These are phyloP conservation scores for Rhinoptilus africanus DNA, from an alignment of 2,113 vertebrate genomes.

Conservation along the genomic window DNA sequence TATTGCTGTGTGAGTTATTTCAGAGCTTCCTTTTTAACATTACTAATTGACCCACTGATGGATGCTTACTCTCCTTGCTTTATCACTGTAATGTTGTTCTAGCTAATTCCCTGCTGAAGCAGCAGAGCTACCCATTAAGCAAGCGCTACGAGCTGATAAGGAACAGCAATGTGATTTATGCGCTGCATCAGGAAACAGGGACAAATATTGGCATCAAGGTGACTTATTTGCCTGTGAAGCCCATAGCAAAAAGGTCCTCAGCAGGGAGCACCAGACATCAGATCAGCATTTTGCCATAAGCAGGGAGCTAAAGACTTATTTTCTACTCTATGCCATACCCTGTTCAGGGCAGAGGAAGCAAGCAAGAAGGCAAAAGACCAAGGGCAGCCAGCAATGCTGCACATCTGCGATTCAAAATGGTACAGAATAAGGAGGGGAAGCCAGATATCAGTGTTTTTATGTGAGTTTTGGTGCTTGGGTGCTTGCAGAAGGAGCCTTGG, in stretches of 20 bases:
- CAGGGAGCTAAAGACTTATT: neutral
- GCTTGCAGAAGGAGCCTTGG: neutral
- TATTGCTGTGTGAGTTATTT: neutral
- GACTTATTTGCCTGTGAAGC: slow-evolving; percentile 42
- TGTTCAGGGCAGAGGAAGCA: neutral
- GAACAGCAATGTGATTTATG: slow-evolving; percentile 28
- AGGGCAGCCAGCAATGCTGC: neutral
- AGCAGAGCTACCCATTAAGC: slow-evolving; percentile 51
- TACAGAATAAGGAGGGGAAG: neutral
- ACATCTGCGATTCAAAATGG: neutral
- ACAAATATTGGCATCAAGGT: slow-evolving; percentile 46
- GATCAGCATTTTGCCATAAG: neutral
- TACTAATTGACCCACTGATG: slow-evolving; percentile 44
- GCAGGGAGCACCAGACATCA: neutral
- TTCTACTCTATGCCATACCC: neutral
- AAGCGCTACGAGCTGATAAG: slow-evolving; percentile 32
- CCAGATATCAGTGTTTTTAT: neutral
- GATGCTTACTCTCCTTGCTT: slow-evolving; percentile 24
- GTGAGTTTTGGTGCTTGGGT: neutral
- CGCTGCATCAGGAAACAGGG: slow-evolving; percentile 10
- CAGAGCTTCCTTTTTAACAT: slow-evolving; percentile 6
- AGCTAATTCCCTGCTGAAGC: slow-evolving; percentile 58
- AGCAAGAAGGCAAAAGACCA: neutral
- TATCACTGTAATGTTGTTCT: slow-evolving; percentile 32
- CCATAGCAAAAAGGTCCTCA: neutral